phyloP scores from a whole-genome alignment of 2,113 vertebrate genomes.

The Neomonachus schauinslandi region DNA sequence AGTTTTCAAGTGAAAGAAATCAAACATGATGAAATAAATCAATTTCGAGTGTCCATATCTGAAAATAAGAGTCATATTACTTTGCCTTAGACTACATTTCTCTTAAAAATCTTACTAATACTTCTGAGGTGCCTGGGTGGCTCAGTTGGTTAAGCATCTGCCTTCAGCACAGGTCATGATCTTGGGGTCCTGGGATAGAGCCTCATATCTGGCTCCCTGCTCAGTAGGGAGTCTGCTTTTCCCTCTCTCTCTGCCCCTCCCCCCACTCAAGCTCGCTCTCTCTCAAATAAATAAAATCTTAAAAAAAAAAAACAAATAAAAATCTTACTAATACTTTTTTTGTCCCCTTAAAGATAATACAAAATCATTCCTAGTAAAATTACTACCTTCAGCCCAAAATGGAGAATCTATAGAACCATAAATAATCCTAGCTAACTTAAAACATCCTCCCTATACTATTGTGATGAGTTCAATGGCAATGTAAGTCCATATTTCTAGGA shows the following conservation, averaged over 20 bases:
- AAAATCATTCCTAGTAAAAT: background rate
- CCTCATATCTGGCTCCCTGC: background rate
- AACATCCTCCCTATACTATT: background rate
- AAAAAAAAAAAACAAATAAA: background rate
- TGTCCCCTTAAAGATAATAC: background rate
- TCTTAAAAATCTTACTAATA: background rate
- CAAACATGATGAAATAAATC: background rate
- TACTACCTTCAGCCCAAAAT: background rate
- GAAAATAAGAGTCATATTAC: background rate
- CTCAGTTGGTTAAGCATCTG: background rate
- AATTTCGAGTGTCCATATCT: background rate
- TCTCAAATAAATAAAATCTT: background rate
- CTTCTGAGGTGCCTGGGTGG: background rate
- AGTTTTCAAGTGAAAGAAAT: background rate
- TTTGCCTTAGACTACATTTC: background rate
- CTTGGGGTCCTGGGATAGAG: background rate
- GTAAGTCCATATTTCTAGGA: background rate
- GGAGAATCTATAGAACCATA: background rate
- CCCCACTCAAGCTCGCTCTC: background rate
- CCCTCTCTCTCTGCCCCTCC: background rate
- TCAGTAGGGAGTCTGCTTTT: background rate
- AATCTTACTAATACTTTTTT: background rate
- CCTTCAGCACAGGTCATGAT: background rate
- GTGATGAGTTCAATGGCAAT: background rate
- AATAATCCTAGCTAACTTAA: background rate